These are phyloP conservation scores for Spilosoma lubricipeda DNA, from an alignment of 2,888 invertebrate genomes.

Conservation along the genomic window DNA sequence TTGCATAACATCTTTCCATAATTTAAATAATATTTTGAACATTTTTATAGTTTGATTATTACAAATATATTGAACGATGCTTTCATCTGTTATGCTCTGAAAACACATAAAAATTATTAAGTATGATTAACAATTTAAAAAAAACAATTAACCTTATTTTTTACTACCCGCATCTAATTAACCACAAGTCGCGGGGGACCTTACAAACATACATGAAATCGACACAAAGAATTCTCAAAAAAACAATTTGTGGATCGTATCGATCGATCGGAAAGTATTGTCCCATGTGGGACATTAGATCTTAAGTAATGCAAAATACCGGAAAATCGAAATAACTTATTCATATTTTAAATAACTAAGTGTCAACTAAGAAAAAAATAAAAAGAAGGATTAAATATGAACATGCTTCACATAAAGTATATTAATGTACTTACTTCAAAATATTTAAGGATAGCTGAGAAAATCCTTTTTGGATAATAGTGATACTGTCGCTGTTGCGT, in stretches of 20 bases:
- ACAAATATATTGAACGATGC: slow-evolving; percentile 74
- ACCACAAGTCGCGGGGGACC: not conserved
- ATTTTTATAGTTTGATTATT: slow-evolving; percentile 80
- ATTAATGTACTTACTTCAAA: slow-evolving; percentile 75
- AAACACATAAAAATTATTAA: slow-evolving; percentile 33
- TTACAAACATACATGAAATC: too few relatives aligned
- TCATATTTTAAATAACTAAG: not conserved
- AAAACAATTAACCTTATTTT: not conserved
- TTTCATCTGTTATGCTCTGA: slow-evolving; percentile 70
- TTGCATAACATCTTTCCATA: slow-evolving; percentile 80
- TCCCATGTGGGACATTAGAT: too few relatives aligned
- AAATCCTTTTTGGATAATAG: slow-evolving; percentile 71
- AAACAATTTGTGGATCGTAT: not conserved
- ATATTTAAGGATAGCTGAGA: slow-evolving; percentile 74
- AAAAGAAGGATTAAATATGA: not conserved
- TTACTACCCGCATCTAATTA: not conserved
- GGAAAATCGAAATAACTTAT: not conserved
- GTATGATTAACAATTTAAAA: not conserved
- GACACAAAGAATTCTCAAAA: too few relatives aligned
- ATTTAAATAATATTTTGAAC: slow-evolving; percentile 82
- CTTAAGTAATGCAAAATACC: not conserved
- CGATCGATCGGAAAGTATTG: too few relatives aligned
- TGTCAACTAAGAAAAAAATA: not conserved
- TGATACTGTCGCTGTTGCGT: slow-evolving; percentile 69
- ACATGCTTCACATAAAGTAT: not conserved